phyloP scores from a whole-genome alignment of 2,797 vertebrate species.

The Petrocephalus sullivani region DNA sequence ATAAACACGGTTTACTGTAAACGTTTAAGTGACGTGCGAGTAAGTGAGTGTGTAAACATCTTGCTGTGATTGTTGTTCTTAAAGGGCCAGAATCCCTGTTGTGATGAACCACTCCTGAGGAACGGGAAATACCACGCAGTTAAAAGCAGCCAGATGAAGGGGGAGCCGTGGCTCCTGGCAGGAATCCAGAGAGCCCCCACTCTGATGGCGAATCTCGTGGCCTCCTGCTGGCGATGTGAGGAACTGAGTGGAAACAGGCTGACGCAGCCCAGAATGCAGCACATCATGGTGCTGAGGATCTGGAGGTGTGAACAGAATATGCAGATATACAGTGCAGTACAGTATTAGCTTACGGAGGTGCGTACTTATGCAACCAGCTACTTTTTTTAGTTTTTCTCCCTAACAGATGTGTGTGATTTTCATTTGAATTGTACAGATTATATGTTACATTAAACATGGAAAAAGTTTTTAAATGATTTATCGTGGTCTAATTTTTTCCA shows the following conservation, averaged over 20 bases:
- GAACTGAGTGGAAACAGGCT: not conserved
- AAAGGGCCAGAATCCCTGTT: not conserved
- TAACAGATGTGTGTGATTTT: no score
- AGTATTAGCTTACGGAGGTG: no score
- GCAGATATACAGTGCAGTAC: not conserved
- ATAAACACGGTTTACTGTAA: not conserved
- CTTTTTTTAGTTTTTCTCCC: no score
- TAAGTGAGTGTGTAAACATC: conserved; percentile 2
- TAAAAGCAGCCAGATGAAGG: not conserved
- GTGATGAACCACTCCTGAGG: not conserved
- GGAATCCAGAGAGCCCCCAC: not conserved
- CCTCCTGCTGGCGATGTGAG: not conserved
- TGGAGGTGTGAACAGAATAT: not conserved
- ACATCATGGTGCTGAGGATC: not conserved
- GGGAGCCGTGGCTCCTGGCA: not conserved
- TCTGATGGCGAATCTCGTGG: not conserved
- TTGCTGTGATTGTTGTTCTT: not conserved
- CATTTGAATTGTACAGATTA: no score
- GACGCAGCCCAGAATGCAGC: not conserved
- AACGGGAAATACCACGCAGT: not conserved
- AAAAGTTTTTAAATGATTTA: no score
- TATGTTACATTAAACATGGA: no score
- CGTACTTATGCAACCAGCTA: no score
- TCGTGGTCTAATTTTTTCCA: no score
- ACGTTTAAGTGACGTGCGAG: not conserved